phyloP scores from a whole-genome alignment of 2,797 vertebrate genomes.

The Pempheris klunzingeri region DNA sequence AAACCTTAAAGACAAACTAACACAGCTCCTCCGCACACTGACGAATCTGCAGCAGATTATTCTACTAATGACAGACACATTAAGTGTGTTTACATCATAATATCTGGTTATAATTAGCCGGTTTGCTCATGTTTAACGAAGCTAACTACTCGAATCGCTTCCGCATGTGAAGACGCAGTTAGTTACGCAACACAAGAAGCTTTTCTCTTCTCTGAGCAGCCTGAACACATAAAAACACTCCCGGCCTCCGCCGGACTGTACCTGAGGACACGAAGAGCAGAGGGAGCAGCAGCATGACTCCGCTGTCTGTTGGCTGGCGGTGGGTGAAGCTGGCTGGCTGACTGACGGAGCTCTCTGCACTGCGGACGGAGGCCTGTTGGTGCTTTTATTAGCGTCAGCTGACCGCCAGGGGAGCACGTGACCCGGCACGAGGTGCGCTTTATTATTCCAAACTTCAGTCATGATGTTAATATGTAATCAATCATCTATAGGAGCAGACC shows the following conservation, averaged over 20 bases:
- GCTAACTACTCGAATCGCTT: conserved; percentile 44
- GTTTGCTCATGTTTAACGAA: conserved; percentile 23
- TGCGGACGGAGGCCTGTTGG: conserved; percentile 52
- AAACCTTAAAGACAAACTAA: conserved; percentile 8
- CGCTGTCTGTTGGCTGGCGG: conserved; percentile 29
- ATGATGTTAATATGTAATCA: no score
- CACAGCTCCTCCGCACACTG: fast-evolving
- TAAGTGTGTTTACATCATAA: background rate
- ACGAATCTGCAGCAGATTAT: fast-evolving
- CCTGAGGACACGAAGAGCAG: conserved; percentile 84
- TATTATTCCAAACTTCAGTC: no score
- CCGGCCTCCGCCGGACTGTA: no score
- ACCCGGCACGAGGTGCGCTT: no score
- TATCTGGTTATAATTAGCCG: background rate
- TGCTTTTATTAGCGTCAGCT: conserved; percentile 81
- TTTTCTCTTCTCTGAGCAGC: no score
- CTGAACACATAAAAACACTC: no score
- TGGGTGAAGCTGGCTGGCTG: fast-evolving
- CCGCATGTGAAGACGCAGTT: conserved; percentile 62
- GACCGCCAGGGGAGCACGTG: conserved; percentile 74
- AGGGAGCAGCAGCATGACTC: conserved; percentile 80
- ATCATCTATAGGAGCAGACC: no score
- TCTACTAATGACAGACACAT: fast-evolving
- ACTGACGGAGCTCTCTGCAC: conserved; percentile 44
- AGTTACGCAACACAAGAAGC: conserved; percentile 24